Evolutionary conservation across 2,113 vertebrate species (phyloP).

Genomic region (Boleophthalmus pectinirostris): DNA sequence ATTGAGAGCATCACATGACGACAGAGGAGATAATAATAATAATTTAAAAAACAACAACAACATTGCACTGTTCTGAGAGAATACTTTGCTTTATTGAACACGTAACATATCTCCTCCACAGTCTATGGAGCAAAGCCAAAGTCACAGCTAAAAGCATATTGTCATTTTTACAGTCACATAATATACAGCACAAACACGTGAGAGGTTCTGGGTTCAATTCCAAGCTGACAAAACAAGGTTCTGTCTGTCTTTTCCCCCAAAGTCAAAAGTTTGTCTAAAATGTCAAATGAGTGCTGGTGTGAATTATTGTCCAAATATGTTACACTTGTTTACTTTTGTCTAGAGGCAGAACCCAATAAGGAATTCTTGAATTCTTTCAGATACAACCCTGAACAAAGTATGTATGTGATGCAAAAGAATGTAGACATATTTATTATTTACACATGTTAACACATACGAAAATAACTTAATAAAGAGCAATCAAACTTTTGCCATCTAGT

Average conservation of each 20-base stretch:
- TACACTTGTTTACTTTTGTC: too few relatives aligned
- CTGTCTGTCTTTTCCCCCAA: background rate
- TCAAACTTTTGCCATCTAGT: too few relatives aligned
- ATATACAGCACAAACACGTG: background rate
- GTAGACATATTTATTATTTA: too few relatives aligned
- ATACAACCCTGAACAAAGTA: too few relatives aligned
- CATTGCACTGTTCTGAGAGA: background rate
- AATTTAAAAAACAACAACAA: background rate
- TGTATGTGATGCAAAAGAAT: too few relatives aligned
- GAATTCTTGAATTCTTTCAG: too few relatives aligned
- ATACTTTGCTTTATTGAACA: background rate
- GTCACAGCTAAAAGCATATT: slow-evolving; percentile 3
- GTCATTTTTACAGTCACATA: background rate
- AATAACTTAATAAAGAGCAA: too few relatives aligned
- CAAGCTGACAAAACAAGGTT: background rate
- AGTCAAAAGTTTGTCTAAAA: background rate
- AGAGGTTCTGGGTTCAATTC: background rate
- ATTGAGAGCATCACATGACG: background rate
- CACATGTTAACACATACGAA: too few relatives aligned
- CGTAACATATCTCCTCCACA: background rate
- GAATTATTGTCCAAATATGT: background rate
- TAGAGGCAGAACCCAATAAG: too few relatives aligned
- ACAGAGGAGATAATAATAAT: background rate
- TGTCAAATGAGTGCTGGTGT: background rate
- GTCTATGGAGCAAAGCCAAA: background rate